Conservation (phyloP, 2,797 vertebrate genomes). For the Ataeniobius toweri region DNA sequence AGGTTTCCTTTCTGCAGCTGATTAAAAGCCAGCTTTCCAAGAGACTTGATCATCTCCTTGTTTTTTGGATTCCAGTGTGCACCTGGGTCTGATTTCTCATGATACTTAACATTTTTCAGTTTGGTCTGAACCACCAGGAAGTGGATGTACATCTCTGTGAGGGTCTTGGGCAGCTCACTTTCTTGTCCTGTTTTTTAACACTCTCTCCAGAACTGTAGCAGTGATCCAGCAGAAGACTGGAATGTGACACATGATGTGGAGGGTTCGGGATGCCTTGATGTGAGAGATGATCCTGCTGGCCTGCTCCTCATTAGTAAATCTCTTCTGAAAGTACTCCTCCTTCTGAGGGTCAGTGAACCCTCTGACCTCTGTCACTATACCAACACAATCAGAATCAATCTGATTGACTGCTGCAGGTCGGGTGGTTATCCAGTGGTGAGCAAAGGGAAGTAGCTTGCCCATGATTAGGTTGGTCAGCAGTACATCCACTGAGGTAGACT, state of each 20-base stretch:
- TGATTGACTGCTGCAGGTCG: no score
- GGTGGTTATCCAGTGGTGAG: neutral
- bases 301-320: no score
- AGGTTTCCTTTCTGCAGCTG: neutral
- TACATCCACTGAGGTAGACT: neutral
- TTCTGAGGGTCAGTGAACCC: neutral
- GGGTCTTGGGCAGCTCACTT: neutral
- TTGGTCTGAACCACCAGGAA: neutral
- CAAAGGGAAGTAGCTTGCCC: neutral
- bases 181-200: neutral
- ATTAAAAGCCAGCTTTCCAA: neutral
- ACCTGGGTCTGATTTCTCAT: neutral
- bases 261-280: neutral
- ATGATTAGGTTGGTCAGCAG: neutral
- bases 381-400: no score
- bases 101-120: neutral
- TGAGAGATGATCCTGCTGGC: neutral
- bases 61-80: neutral
- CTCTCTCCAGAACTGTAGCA: neutral
- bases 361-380: no score
- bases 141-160: conserved; percentile 1
- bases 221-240: conserved; percentile 1
- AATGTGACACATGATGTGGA: conserved; percentile 1
- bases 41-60: neutral
- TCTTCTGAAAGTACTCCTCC: no score